phyloP scores from a whole-genome alignment of 1,140 invertebrate genomes.

The Drosophila triauraria region DNA sequence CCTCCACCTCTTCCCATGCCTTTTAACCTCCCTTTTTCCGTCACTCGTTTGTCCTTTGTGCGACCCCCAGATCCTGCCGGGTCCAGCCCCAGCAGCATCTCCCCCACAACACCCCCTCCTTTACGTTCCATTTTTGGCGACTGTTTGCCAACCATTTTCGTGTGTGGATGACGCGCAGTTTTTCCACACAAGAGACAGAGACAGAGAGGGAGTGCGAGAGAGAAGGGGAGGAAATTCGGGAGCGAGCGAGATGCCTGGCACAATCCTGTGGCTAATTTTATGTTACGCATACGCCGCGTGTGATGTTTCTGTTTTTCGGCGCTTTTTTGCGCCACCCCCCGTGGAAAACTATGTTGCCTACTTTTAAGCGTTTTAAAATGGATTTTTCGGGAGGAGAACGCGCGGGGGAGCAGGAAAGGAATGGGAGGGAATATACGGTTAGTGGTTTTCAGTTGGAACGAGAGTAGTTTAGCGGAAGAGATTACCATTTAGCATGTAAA shows the following conservation, averaged over 20 bases:
- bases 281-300: conserved; percentile 71
- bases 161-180: conserved; percentile 54
- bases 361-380: conserved; percentile 72
- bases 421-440: conserved; percentile 25
- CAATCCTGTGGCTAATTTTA: conserved; percentile 72
- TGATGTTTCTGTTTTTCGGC: conserved; percentile 44
- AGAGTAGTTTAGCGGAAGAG: conserved; percentile 22
- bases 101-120: neutral
- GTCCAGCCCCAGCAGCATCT: conserved; percentile 17
- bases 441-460: conserved; percentile 7
- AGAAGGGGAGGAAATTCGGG: neutral
- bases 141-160: conserved; percentile 49
- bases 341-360: conserved; percentile 71
- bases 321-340: conserved; percentile 29
- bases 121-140: conserved; percentile 29
- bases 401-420: neutral
- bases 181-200: conserved; percentile 10
- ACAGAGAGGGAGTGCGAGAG: neutral
- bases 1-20: neutral
- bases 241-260: conserved; percentile 27
- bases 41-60: conserved; percentile 71
- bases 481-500: conserved; percentile 49
- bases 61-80: conserved; percentile 63
- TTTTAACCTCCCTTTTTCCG: neutral
- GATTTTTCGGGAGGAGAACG: conserved; percentile 6